phyloP scores from a whole-genome alignment of 2,113 vertebrate species.

The Synodontis membranacea region DNA sequence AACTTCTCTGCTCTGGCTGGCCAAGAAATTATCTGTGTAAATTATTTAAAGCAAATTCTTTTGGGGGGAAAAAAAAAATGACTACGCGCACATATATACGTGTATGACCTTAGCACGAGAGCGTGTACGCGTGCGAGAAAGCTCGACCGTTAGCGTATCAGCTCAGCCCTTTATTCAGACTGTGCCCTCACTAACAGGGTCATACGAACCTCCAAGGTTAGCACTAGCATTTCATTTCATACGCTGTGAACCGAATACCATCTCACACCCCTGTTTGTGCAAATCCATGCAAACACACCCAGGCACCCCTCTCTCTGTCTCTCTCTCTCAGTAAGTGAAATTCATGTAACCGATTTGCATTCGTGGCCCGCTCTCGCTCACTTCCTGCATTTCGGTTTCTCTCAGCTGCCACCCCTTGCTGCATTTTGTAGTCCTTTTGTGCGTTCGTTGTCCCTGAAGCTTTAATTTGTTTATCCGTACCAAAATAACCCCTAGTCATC shows the following conservation, averaged over 20 bases:
- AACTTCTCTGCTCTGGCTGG: constrained; percentile 63
- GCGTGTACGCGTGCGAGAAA: constrained; percentile 45
- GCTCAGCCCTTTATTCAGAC: constrained; percentile 57
- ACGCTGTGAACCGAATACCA: constrained; percentile 30
- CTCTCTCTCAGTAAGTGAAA: constrained; percentile 29
- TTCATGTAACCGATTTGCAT: constrained; percentile 36
- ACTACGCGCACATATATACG: constrained; percentile 11
- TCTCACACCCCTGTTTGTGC: constrained; percentile 18
- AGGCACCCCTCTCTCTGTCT: not conserved
- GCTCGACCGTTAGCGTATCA: constrained; percentile 55
- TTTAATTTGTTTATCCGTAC: not conserved
- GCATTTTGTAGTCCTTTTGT: not conserved
- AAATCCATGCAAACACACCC: constrained; percentile 15
- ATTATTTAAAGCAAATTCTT: constrained; percentile 76
- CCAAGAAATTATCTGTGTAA: constrained; percentile 75
- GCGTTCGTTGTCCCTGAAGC: not conserved
- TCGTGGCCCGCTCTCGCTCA: not conserved
- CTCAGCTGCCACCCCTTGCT: not conserved
- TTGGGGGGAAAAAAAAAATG: constrained; percentile 35
- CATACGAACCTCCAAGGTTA: constrained; percentile 55
- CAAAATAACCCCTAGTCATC: not conserved
- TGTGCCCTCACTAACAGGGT: constrained; percentile 59
- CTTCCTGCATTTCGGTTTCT: not conserved
- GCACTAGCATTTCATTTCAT: constrained; percentile 48
- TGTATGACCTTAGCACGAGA: constrained; percentile 14